A percentile compares a stretch with the other conserved stretches of the same genome.
Conservation (phyloP, 2,113 vertebrate species). For the Pitta sordida region DNA sequence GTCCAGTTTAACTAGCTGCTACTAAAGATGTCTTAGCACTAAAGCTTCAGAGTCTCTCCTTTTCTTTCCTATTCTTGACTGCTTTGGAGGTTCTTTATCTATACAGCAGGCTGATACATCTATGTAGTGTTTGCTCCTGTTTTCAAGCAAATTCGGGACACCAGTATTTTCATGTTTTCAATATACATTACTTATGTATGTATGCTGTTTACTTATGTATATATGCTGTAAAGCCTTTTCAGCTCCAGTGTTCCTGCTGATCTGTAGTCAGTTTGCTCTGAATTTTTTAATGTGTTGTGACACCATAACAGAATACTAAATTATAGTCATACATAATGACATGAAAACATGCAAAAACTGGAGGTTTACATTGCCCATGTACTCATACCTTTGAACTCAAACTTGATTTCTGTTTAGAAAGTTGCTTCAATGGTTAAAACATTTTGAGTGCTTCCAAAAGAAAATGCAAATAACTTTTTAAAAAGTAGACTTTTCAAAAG, state of each 20-base stretch:
- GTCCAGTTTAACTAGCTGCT: neutral
- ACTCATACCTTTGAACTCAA: neutral
- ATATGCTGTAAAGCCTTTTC: neutral
- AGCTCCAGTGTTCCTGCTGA: neutral
- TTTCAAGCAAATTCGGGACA: neutral
- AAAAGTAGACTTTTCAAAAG: neutral
- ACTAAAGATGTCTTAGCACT: neutral
- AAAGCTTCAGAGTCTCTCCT: neutral
- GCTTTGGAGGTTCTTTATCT: neutral
- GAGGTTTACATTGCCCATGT: neutral
- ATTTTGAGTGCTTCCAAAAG: neutral
- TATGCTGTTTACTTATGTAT: neutral
- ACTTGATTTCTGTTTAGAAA: neutral
- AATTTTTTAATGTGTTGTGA: neutral
- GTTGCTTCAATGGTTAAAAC: neutral
- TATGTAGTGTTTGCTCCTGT: neutral
- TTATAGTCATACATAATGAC: neutral
- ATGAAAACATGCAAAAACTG: neutral
- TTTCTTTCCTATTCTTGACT: neutral
- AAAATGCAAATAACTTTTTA: neutral
- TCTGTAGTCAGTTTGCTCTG: neutral
- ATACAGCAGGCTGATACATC: neutral
- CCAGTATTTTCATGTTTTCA: neutral
- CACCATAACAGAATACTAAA: neutral
- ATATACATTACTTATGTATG: neutral